phyloP scores from a whole-genome alignment of 2,797 vertebrate species.

The Thunnus albacares region DNA sequence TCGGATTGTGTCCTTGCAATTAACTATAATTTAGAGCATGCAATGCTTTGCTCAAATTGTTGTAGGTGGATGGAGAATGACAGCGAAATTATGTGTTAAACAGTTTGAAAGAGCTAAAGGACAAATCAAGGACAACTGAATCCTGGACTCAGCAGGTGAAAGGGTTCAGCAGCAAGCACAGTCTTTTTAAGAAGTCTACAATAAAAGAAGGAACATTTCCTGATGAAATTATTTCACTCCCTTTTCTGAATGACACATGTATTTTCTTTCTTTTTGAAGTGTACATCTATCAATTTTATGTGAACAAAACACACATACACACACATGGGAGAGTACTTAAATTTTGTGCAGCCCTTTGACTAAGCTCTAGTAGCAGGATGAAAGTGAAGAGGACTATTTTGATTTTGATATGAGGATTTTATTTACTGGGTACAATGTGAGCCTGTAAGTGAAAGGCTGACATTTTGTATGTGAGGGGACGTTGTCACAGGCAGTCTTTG shows the following conservation, averaged over 20 bases:
- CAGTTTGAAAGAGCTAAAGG: constrained; percentile 60
- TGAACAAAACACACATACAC: constrained; percentile 18
- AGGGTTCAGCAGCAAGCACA: constrained; percentile 84
- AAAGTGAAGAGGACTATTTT: constrained; percentile 43
- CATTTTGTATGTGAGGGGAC: constrained; percentile 49
- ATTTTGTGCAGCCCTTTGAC: constrained; percentile 44
- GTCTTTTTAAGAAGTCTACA: constrained; percentile 63
- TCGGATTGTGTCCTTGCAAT: constrained; percentile 60
- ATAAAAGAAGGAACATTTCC: constrained; percentile 53
- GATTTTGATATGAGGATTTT: constrained; percentile 62
- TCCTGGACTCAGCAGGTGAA: constrained; percentile 85
- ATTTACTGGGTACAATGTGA: constrained; percentile 51
- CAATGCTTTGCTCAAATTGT: constrained; percentile 39
- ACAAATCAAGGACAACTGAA: constrained; percentile 85
- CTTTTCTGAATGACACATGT: constrained; percentile 21
- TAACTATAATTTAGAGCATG: constrained; percentile 52
- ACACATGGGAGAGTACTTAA: constrained; percentile 15
- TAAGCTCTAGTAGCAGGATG: constrained; percentile 47
- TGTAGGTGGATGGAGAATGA: constrained; percentile 39
- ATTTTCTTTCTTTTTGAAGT: constrained; percentile 17
- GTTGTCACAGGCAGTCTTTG: constrained; percentile 22
- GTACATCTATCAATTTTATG: constrained; percentile 36
- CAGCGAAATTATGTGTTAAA: constrained; percentile 58
- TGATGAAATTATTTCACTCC: constrained; percentile 1
- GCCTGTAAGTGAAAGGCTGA: constrained; percentile 54